Base-by-base conservation (phyloP, 2,888 invertebrate genomes). In the Rhamphomyia laevipes region DNA sequence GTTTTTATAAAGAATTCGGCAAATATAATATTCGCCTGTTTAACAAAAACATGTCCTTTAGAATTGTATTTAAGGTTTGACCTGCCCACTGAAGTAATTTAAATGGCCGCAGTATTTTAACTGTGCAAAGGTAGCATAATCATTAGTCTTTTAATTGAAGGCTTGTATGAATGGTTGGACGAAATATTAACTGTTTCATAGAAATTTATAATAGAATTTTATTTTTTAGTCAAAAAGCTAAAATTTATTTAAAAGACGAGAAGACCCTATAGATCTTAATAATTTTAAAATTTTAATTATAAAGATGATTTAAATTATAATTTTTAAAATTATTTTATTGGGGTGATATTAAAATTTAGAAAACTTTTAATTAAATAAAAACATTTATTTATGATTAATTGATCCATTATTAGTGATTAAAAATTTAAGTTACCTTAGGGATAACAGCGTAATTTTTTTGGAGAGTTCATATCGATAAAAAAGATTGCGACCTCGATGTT, bases 401-500 rank as follows among this genome's bases (percentile, higher is more conserved):
- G 77, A 77, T 77, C 77, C 75, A 73, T 59, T 70, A 64, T 61
- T 77, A 72, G 62, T 72, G 76, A 78, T 77, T 77, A 77, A 56
- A 77, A 78, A 77, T 76, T 71, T 71, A 79, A 84, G 78, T 81
- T 84, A 84, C 82, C 79, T 80, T 80, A 81, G 82, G 82, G 82
- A 84, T 85, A 85, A 85, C 84, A 85, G 84, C 81, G 78, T 84
- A 77, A 84, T 84, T 75, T 78, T 77, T 77, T 79, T 80, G 72
- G 71, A 79, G 76, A 84, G 84, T 75, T 76, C 82, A 65, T 70
- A 84, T 85, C 77, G 73, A 74, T 77, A 80, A 75, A 74, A 77
- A 69, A 77, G 81, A 74, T 85, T 84, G 81, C 80, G 82, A 85
- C 84, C 84, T 86, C 86, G 84, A 86, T 86, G 85, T 86, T 86